Base-by-base conservation (phyloP, 2,113 vertebrate genomes). In the Bungarus multicinctus region DNA sequence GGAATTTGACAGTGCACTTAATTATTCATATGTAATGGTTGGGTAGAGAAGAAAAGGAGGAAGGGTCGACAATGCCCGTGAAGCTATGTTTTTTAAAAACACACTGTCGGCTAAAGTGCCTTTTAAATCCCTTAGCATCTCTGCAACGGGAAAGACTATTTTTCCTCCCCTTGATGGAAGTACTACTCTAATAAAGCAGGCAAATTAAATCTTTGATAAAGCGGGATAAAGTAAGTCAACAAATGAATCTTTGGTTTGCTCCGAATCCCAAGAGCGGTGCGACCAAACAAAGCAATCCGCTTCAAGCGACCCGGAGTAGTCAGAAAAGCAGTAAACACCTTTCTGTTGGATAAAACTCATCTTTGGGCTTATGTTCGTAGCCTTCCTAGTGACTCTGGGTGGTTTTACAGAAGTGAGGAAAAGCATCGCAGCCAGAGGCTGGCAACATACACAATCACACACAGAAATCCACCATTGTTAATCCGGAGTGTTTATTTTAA, bases 391-490 rank as follows among this genome's bases (percentile, higher is more conserved):
- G 53, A 30, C 9, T 0, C 1, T 30, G n/a, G 22, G 91, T 53
- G 43, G 85, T 91, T 47, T 81, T 39, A 94, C 89, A 57, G 69
- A 94, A 39, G 54, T 43, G 87, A 85, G 53, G 86, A 94, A 88
- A 16, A 93, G 12, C 91, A 89, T 52, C 18, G 34, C n/a, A 91
- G 12, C 69, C n/a, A 91, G 81, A 4, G 94, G 85, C 90, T 94
- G 90, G 47, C 64, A 74, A 74, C 47, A 20, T 8, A 81, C 45
- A 27, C 22, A 86, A 45, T 11, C 12, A 27, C 85, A 45, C 47
- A 25, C 86, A 54, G 2, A 10, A 95, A 64, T 60, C 94, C 39
- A 5, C 11, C 14, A 89, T 92, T 94, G 58, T 93, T 93, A 94
- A 22, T 45, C 92, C 86, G 47, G 60, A 90, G 34, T 2, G 4